Conservation (phyloP, 2,888 invertebrate species). For the Aquatica leii region DNA sequence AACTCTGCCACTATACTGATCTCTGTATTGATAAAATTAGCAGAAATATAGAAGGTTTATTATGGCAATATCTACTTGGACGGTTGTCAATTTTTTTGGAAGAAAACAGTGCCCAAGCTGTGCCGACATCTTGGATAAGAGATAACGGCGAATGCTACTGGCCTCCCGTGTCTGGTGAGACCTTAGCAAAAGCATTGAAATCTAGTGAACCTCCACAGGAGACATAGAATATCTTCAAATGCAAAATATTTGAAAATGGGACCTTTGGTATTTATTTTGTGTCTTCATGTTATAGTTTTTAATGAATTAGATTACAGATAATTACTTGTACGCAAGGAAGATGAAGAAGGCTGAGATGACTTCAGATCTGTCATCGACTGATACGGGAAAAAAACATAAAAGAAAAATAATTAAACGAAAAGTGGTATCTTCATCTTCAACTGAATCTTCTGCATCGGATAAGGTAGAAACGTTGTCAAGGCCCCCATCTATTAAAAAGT, state of each 20-base stretch:
- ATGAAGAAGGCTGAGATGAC: conserved; percentile 3
- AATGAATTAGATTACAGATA: background rate
- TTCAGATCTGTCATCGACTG: no score
- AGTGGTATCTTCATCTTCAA: no score
- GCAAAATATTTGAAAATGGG: conserved; percentile 8
- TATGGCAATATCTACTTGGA: background rate
- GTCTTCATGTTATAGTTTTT: conserved; percentile 4
- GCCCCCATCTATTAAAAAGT: conserved; percentile 1
- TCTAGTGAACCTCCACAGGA: background rate
- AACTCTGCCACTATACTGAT: background rate
- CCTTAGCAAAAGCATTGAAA: background rate
- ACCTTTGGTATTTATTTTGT: conserved; percentile 7
- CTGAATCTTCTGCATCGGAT: background rate
- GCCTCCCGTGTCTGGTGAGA: background rate
- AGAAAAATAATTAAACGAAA: background rate
- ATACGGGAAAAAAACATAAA: no score
- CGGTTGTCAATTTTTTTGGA: background rate
- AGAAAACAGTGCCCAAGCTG: conserved; percentile 4
- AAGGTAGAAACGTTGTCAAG: conserved; percentile 2
- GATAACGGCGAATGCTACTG: background rate
- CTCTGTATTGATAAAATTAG: conserved; percentile 4
- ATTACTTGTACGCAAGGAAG: conserved; percentile 1
- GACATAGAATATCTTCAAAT: background rate
- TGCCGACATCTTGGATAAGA: background rate
- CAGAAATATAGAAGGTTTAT: background rate